A percentile compares a stretch with the other conserved stretches of the same genome.
Evolutionary conservation across 2,888 invertebrate genomes (phyloP).

Genomic region (Cryptocheilus praepositus): DNA sequence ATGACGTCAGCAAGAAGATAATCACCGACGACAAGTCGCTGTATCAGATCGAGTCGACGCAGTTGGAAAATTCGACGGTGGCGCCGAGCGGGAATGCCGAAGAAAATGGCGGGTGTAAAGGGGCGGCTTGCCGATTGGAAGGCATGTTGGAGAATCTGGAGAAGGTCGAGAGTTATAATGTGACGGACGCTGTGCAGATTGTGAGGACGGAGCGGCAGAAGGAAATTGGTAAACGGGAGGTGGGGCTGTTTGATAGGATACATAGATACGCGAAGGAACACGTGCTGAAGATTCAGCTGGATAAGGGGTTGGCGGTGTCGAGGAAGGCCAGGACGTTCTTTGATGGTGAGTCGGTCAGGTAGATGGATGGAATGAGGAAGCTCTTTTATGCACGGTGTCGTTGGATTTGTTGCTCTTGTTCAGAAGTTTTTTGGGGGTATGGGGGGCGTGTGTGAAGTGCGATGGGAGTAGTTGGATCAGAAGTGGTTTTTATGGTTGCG

Average conservation of each 20-base stretch:
- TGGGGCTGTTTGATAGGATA: slow-evolving; percentile 77
- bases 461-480: too few relatives aligned
- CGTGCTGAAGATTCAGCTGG: slow-evolving; percentile 81
- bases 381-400: too few relatives aligned
- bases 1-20: slow-evolving; percentile 58
- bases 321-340: slow-evolving; percentile 69
- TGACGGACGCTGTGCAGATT: slow-evolving; percentile 78
- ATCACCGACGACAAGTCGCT: slow-evolving; percentile 69
- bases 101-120: slow-evolving; percentile 27
- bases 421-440: too few relatives aligned
- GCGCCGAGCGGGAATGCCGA: slow-evolving; percentile 33
- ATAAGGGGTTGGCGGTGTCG: slow-evolving; percentile 73
- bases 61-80: slow-evolving; percentile 71
- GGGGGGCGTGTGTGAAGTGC: too few relatives aligned
- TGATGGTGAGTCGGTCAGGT: slow-evolving; percentile 68
- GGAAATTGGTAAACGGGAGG: slow-evolving; percentile 61
- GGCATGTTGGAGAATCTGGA: slow-evolving; percentile 78
- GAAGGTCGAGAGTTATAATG: slow-evolving; percentile 77
- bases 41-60: slow-evolving; percentile 75
- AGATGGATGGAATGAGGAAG: too few relatives aligned
- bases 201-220: slow-evolving; percentile 49
- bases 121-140: slow-evolving; percentile 23
- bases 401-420: too few relatives aligned
- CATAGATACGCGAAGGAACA: slow-evolving; percentile 79
- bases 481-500: too few relatives aligned